phyloP scores from a whole-genome alignment of 1,140 invertebrate genomes.

The Diabrotica virgifera region DNA sequence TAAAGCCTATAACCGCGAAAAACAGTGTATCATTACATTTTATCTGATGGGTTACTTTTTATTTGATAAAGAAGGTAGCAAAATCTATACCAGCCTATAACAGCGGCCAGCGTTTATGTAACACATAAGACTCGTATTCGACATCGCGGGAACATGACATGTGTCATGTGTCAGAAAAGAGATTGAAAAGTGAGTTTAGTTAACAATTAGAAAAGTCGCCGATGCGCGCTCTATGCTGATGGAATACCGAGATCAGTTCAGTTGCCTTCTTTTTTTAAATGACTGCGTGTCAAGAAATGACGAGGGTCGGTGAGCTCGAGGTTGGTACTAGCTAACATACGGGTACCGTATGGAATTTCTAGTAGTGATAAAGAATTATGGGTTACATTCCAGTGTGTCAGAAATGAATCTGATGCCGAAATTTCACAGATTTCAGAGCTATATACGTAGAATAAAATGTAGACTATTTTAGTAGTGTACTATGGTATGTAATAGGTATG shows the following conservation, averaged over 20 bases:
- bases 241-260: not conserved
- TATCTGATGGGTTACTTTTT: no score
- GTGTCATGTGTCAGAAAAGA: not conserved
- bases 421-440: no score
- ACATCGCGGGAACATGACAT: not conserved
- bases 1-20: no score
- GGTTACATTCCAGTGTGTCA: no score
- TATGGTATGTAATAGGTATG: no score
- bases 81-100: not conserved
- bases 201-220: constrained; percentile 2
- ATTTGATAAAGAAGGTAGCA: no score
- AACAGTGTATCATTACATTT: no score
- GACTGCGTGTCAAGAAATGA: not conserved
- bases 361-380: no score
- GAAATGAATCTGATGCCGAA: no score
- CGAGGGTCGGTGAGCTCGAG: not conserved
- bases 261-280: not conserved
- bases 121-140: not conserved
- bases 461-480: no score
- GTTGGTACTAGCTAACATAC: not conserved
- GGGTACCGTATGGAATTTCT: not conserved
- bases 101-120: not conserved
- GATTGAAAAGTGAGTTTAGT: not conserved
- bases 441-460: no score
- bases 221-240: not conserved